A percentile compares a stretch with the other conserved stretches of the same genome.
Conservation (phyloP, 2,113 vertebrate genomes). For the Tyto alba region DNA sequence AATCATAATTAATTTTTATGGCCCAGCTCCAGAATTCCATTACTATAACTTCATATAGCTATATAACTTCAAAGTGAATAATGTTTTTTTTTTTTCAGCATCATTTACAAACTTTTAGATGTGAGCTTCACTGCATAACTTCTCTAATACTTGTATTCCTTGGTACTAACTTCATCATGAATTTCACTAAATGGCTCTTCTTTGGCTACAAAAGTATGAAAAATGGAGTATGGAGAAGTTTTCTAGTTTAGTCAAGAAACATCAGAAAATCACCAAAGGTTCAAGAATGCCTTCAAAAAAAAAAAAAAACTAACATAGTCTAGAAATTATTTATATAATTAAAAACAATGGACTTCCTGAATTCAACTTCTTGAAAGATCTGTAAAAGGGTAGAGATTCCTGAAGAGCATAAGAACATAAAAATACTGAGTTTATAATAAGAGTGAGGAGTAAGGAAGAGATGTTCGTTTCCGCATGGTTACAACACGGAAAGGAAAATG, state of each 20-base stretch:
- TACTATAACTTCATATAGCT: too few relatives aligned
- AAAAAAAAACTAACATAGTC: neutral
- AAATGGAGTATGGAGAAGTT: neutral
- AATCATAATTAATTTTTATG: neutral
- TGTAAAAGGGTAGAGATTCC: neutral
- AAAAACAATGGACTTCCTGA: neutral
- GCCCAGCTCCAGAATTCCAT: neutral
- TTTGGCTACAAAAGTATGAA: neutral
- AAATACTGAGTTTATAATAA: neutral
- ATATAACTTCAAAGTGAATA: neutral
- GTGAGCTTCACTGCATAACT: neutral
- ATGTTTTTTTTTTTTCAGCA: rapidly evolving
- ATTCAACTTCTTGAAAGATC: neutral
- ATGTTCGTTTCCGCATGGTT: neutral
- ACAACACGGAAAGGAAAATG: neutral
- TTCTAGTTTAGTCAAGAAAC: neutral
- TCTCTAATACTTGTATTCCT: neutral
- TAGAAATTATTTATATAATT: neutral
- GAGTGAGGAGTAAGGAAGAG: neutral
- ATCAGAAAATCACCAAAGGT: neutral
- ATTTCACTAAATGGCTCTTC: neutral
- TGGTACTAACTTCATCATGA: neutral
- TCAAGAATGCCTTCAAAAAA: neutral
- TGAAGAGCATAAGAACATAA: neutral
- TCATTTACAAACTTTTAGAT: neutral